Evolutionary conservation across 2,888 invertebrate genomes (phyloP).

Genomic region (Agrotis segetum): DNA sequence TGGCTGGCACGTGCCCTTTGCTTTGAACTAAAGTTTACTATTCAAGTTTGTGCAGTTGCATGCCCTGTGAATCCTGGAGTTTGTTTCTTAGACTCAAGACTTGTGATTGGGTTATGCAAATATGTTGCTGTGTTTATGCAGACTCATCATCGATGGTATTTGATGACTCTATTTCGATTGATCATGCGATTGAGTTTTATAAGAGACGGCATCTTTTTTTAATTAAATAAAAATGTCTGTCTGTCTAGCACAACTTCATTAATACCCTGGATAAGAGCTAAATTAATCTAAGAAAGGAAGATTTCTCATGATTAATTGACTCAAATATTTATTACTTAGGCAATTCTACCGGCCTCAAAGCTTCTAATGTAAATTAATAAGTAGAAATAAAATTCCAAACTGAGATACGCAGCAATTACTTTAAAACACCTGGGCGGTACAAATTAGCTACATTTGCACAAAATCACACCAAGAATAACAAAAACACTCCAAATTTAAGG

Average conservation of each 20-base stretch:
- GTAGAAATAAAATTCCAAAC: constrained; percentile 20
- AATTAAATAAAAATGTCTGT: neutral
- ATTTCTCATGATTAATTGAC: neutral
- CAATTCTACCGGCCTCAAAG: neutral
- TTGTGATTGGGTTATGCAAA: constrained; percentile 29
- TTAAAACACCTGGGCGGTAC: constrained; percentile 42
- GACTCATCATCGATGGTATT: constrained; percentile 7
- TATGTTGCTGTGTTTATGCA: constrained; percentile 4
- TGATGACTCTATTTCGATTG: neutral
- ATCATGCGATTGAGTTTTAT: neutral
- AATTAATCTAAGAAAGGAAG: too few species aligned
- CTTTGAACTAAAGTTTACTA: constrained; percentile 69
- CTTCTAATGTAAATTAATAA: constrained; percentile 14
- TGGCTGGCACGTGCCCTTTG: constrained; percentile 66
- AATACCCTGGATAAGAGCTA: neutral
- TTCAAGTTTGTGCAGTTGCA: constrained; percentile 72
- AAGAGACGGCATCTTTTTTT: too few species aligned
- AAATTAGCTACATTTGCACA: constrained; percentile 53
- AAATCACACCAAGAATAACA: constrained; percentile 55
- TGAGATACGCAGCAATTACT: constrained; percentile 27
- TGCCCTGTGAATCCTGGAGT: constrained; percentile 59
- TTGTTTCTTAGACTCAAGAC: constrained; percentile 38
- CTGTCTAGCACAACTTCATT: neutral
- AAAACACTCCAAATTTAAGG: constrained; percentile 47
- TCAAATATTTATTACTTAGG: constrained; percentile 1